Conservation (phyloP, 2,113 vertebrate species). For the Bubo bubo region DNA sequence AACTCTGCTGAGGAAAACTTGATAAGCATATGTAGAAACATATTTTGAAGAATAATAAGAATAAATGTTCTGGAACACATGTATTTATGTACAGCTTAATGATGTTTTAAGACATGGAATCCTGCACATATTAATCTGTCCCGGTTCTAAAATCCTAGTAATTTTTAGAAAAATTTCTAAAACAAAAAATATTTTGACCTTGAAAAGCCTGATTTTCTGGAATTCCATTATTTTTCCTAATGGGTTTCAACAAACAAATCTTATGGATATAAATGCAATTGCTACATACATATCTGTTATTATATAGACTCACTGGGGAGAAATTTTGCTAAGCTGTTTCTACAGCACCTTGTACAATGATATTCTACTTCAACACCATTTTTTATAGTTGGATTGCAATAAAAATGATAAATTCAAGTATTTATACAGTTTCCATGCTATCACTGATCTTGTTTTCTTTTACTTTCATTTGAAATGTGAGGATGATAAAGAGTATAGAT, state of each 20-base stretch:
- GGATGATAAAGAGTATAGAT: neutral
- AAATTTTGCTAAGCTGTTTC: neutral
- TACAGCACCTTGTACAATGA: neutral
- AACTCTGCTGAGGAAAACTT: accelerated
- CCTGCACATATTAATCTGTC: neutral
- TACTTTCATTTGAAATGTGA: neutral
- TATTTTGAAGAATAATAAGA: neutral
- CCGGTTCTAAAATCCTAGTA: neutral
- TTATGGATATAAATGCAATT: neutral
- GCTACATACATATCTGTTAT: neutral
- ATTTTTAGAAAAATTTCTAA: neutral
- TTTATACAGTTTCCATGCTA: neutral
- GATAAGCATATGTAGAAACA: neutral
- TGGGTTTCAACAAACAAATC: neutral
- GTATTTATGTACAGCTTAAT: neutral
- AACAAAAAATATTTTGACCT: neutral
- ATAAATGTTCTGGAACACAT: neutral
- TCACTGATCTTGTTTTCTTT: neutral
- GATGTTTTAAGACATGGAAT: neutral
- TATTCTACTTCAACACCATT: neutral
- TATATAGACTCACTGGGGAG: neutral
- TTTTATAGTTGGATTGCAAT: neutral
- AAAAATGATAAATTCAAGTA: neutral
- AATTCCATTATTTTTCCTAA: neutral
- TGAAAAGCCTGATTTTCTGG: neutral